Base-by-base conservation (phyloP, 2,888 invertebrate genomes). In the Leptinotarsa juncta region DNA sequence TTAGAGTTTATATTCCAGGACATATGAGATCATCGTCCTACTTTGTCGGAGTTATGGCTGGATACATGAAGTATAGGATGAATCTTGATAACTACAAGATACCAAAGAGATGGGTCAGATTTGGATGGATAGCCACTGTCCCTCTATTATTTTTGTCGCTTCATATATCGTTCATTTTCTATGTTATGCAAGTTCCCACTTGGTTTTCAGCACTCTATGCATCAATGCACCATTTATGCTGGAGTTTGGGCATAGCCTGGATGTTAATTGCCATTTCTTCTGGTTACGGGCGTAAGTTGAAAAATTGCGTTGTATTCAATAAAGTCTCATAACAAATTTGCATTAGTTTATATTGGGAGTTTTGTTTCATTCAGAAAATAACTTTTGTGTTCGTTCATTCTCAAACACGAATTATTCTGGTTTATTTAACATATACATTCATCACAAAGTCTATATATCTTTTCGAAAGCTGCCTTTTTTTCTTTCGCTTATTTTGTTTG, bases 1-100 rank as follows among this genome's bases (percentile, higher is more conserved):
- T 81, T 62, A 78, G 77, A 23, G 78, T 86, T 67, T 86, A 86
- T 80, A 85, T 84, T 65, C 86, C 85, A 5, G 85, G 84, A 1
- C 86, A 86, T 72, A 83, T 85, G 81, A 77, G 86, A 70, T 83
- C 84, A 23, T 83, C 82, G 60, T 84, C 86, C 1, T 86, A 86
- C 74, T 84, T 85, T 70, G 81, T 86, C 48, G 86, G 86, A 57
- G 84, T 83, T 65, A 70, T 85, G 7, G 80, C 83, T 18, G 86
- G 85, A n/a, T 86, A 85, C 71, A 49, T 84, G 1, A 84, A 84
- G 72, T 84, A 81, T 77, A 76, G 80, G 67, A 83, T 85, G 78
- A 82, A 81, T 50, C 71, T 77, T n/a, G 78, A 75, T 7, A 76
- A 82, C 57, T 75, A 65, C 32, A 84, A 84, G 78, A 80, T 85